phyloP scores from a whole-genome alignment of 2,113 vertebrate genomes.

The Sakesphorus luctuosus region DNA sequence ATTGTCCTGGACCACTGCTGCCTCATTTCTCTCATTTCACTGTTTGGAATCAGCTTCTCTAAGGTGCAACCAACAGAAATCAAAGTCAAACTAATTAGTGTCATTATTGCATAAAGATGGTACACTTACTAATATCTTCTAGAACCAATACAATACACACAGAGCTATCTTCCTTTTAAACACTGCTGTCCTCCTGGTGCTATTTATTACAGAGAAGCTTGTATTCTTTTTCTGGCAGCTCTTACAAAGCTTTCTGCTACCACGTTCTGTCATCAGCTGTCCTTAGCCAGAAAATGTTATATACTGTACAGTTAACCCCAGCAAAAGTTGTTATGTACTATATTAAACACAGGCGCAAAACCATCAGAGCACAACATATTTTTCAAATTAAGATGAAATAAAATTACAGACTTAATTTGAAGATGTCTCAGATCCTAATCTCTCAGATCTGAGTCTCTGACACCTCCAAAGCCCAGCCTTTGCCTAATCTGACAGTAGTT shows the following conservation, averaged over 20 bases:
- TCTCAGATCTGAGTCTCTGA: neutral
- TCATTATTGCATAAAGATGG: neutral
- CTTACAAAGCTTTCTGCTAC: neutral
- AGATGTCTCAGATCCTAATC: neutral
- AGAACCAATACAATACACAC: neutral
- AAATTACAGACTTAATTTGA: neutral
- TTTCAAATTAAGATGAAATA: neutral
- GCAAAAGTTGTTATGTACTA: neutral
- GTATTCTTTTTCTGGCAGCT: neutral
- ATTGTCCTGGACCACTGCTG: neutral
- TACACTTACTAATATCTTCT: neutral
- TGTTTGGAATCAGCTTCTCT: neutral
- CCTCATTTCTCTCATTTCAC: neutral
- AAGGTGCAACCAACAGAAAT: neutral
- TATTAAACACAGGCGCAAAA: neutral
- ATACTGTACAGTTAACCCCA: neutral
- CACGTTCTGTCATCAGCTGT: neutral
- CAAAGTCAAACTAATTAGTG: neutral
- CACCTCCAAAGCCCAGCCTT: neutral
- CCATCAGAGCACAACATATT: neutral
- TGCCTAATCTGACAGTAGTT: neutral
- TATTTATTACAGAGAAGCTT: neutral
- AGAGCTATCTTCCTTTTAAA: neutral
- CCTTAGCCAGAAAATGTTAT: neutral
- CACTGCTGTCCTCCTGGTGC: neutral